A percentile compares a stretch with the other conserved stretches of the same genome.
These are phyloP conservation scores for Pristionchus fissidentatus DNA, from an alignment of 2,888 invertebrate genomes.

Conservation along the genomic window DNA sequence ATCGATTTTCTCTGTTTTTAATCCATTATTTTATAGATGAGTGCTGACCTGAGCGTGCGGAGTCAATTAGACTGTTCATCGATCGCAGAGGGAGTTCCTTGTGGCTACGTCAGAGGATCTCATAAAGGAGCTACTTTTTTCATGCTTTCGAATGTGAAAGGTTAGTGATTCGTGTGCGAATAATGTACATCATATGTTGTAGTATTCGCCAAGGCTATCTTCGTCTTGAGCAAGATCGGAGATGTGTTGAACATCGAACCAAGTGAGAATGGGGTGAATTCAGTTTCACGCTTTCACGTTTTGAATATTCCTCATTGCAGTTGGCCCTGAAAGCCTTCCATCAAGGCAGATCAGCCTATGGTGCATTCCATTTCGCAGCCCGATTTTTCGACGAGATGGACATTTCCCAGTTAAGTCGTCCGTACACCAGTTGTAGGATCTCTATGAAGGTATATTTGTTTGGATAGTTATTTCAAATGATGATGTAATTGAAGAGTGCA, in stretches of 20 bases:
- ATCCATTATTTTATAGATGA: background rate
- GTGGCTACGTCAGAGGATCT: background rate
- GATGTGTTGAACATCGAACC: slow-evolving; percentile 21
- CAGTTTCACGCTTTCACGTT: background rate
- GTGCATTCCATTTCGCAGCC: slow-evolving; percentile 21
- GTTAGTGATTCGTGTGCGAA: background rate
- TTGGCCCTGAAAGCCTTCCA: slow-evolving; percentile 30
- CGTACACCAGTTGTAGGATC: slow-evolving; percentile 1
- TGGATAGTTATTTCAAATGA: background rate
- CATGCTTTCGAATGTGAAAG: slow-evolving; percentile 40
- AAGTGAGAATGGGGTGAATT: slow-evolving; percentile 26
- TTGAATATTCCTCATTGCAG: background rate
- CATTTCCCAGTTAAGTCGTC: background rate
- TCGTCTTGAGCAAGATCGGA: slow-evolving; percentile 12
- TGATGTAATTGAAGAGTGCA: slow-evolving; percentile 6
- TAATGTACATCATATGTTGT: background rate
- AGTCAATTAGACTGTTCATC: slow-evolving; percentile 36
- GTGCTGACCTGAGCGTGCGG: background rate
- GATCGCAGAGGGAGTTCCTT: slow-evolving; percentile 28
- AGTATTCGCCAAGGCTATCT: slow-evolving; percentile 34
- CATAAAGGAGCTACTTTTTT: slow-evolving; percentile 19
- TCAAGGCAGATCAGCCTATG: slow-evolving; percentile 8
- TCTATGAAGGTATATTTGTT: slow-evolving; percentile 28
- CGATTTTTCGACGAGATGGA: slow-evolving; percentile 30
- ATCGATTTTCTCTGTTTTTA: background rate